Conservation (phyloP, 2,888 invertebrate genomes). For the Heteromurus nitidus region DNA sequence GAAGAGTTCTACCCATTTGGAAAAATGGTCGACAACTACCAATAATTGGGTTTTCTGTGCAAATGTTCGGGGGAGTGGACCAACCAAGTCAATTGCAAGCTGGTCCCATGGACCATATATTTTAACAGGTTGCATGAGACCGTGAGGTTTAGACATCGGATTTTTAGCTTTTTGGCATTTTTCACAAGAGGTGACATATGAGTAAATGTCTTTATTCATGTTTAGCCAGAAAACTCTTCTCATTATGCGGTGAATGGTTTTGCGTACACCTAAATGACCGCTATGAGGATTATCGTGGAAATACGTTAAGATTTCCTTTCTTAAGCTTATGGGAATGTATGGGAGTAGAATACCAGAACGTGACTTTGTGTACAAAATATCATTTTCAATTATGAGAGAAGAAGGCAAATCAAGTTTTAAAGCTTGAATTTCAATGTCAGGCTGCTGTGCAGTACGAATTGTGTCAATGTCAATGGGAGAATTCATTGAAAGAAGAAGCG, state of each 20-base stretch:
- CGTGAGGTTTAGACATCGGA: conserved; percentile 9
- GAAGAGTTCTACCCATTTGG: conserved; percentile 63
- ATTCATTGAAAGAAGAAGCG: background rate
- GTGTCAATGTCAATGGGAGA: background rate
- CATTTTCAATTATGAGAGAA: background rate
- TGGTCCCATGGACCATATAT: conserved; percentile 44
- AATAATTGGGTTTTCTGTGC: conserved; percentile 52
- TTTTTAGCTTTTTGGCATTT: conserved; percentile 24
- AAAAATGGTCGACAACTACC: conserved; percentile 1
- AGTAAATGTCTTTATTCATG: conserved; percentile 16
- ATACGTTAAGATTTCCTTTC: background rate
- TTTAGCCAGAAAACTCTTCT: conserved; percentile 16
- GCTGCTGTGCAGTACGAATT: background rate
- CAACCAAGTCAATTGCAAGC: conserved; percentile 44
- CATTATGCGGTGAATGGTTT: conserved; percentile 12
- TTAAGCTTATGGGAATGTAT: conserved; percentile 14
- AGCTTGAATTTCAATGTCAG: conserved; percentile 17
- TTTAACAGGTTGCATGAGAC: conserved; percentile 25
- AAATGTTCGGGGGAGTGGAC: conserved; percentile 31
- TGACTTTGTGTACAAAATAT: conserved; percentile 7
- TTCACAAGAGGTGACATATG: conserved; percentile 13
- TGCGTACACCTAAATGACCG: conserved; percentile 32
- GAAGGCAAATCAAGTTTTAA: conserved; percentile 7
- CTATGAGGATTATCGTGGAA: conserved; percentile 31
- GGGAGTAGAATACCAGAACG: background rate